A percentile compares a stretch with the other conserved stretches of the same genome.
phyloP scores from a whole-genome alignment of 2,113 vertebrate genomes.

The Rhadina sibilatrix region DNA sequence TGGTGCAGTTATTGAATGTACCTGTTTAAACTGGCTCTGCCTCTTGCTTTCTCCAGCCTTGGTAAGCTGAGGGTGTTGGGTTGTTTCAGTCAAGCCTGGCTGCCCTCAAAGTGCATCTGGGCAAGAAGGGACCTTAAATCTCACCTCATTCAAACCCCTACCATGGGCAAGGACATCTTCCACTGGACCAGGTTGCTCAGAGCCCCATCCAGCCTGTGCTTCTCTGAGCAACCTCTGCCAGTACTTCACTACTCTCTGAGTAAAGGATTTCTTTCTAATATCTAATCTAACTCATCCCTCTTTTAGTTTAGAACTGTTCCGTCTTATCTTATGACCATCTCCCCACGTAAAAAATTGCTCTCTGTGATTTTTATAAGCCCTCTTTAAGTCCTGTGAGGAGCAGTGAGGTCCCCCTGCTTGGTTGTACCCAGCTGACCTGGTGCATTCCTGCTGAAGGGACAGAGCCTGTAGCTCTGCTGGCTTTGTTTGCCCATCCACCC shows the following conservation, averaged over 20 bases:
- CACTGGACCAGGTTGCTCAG: background rate
- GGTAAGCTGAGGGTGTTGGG: background rate
- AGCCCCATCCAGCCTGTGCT: accelerated
- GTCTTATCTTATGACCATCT: background rate
- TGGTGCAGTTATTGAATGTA: accelerated
- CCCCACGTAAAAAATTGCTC: accelerated
- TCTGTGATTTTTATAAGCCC: background rate
- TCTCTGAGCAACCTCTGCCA: background rate
- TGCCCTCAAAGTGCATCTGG: background rate
- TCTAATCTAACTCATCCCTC: background rate
- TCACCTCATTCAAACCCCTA: background rate
- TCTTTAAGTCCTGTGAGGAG: background rate
- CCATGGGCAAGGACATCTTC: background rate
- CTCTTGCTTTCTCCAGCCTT: background rate
- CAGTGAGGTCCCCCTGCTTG: background rate
- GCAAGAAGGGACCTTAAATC: background rate
- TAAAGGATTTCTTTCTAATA: background rate
- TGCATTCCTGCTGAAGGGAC: background rate
- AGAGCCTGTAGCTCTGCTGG: background rate
- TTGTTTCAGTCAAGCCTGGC: background rate
- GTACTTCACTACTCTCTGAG: background rate
- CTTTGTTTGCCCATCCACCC: background rate
- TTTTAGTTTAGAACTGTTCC: background rate
- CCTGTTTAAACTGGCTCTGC: background rate
- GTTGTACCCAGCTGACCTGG: background rate